Conservation (phyloP, 2,797 vertebrate genomes). For the Holocentrus rufus region DNA sequence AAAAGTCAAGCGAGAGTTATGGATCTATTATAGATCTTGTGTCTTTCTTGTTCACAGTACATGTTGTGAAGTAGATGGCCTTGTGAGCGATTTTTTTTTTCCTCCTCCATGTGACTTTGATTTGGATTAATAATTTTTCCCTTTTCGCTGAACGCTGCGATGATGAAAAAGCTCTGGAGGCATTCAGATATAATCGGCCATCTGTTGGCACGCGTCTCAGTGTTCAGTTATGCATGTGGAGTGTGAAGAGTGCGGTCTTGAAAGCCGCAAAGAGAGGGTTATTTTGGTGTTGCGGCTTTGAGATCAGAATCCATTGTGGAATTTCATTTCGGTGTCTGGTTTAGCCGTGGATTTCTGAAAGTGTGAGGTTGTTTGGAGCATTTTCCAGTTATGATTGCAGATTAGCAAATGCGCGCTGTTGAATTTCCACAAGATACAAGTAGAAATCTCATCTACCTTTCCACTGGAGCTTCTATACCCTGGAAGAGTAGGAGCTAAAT, state of each 20-base stretch:
- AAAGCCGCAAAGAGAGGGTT: constrained; percentile 27
- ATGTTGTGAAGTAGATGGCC: constrained; percentile 16
- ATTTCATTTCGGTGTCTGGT: not conserved
- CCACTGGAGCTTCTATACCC: constrained; percentile 7
- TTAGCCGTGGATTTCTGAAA: not conserved
- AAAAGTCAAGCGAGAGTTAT: constrained; percentile 23
- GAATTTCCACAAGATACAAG: constrained; percentile 5
- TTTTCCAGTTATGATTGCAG: not conserved
- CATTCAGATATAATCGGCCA: constrained; percentile 25
- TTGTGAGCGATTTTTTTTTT: no score
- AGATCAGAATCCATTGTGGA: constrained; percentile 10
- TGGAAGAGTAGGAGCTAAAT: not conserved
- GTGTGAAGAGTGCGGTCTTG: constrained; percentile 32
- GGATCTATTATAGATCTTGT: constrained; percentile 31
- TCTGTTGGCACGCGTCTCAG: constrained; percentile 34
- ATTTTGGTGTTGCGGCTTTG: constrained; percentile 25
- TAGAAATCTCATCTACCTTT: not conserved
- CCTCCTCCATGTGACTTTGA: constrained; percentile 6
- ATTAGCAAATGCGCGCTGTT: constrained; percentile 6
- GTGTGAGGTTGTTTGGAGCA: not conserved
- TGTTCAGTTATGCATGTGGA: constrained; percentile 23
- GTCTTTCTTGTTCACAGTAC: constrained; percentile 20
- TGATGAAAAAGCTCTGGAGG: constrained; percentile 35
- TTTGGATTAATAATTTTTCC: constrained; percentile 15
- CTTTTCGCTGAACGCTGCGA: not conserved